phyloP scores from a whole-genome alignment of 2,113 vertebrate species.

The Phocoena phocoena region DNA sequence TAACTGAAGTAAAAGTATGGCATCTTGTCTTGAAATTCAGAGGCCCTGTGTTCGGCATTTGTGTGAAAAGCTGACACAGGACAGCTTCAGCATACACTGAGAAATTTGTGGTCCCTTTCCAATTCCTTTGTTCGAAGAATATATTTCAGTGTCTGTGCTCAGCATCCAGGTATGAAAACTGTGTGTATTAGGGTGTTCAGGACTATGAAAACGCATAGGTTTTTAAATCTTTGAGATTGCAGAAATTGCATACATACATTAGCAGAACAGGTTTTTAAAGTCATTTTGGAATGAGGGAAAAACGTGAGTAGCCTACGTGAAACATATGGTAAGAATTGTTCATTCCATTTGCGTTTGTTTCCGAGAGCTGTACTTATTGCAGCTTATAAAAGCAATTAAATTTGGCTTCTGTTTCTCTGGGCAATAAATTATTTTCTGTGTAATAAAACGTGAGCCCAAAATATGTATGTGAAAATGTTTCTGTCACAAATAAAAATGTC shows the following conservation, averaged over 20 bases:
- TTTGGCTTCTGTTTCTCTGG: slow-evolving; percentile 26
- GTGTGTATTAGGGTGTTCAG: background rate
- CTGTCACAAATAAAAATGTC: slow-evolving; percentile 19
- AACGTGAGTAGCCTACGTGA: slow-evolving; percentile 49
- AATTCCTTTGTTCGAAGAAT: slow-evolving; percentile 29
- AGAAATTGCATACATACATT: slow-evolving; percentile 52
- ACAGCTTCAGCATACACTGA: background rate
- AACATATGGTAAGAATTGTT: slow-evolving; percentile 61
- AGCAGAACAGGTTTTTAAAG: slow-evolving; percentile 53
- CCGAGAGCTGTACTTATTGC: slow-evolving; percentile 39
- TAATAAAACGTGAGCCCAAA: slow-evolving; percentile 47
- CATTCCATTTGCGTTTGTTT: slow-evolving; percentile 65
- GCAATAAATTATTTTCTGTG: slow-evolving; percentile 43
- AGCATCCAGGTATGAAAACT: slow-evolving; percentile 7
- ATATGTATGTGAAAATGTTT: slow-evolving; percentile 49
- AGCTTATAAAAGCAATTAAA: slow-evolving; percentile 71
- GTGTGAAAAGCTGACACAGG: slow-evolving; percentile 27
- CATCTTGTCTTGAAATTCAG: slow-evolving; percentile 70
- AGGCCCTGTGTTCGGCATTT: slow-evolving; percentile 51
- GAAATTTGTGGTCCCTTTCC: background rate
- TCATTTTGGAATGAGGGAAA: slow-evolving; percentile 20
- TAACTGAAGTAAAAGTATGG: slow-evolving; percentile 75
- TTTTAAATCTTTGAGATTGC: slow-evolving; percentile 49
- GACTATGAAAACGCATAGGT: background rate
- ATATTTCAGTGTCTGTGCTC: background rate